Percentiles rank a stretch among this genome's conserved stretches.
phyloP scores from a whole-genome alignment of 2,797 vertebrate genomes.

The Sebastes taczanowskii region DNA sequence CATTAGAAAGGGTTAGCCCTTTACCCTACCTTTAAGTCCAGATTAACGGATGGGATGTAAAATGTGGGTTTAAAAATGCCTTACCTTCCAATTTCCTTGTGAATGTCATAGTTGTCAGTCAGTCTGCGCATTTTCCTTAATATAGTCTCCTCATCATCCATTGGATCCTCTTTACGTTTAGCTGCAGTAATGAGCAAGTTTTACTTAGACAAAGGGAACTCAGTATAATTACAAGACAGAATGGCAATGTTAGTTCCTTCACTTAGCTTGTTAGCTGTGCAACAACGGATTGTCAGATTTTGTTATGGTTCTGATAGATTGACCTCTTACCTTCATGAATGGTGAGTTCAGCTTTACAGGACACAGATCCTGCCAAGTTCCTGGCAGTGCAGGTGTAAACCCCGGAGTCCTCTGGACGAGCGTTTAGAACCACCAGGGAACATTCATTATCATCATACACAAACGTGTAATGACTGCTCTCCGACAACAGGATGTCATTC shows the following conservation, averaged over 20 bases:
- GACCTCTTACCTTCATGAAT: slow-evolving; percentile 85
- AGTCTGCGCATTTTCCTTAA: slow-evolving; percentile 87
- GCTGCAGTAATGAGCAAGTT: slow-evolving; percentile 50
- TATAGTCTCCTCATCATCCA: slow-evolving; percentile 86
- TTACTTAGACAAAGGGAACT: background rate
- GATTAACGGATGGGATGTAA: background rate
- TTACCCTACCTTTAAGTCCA: too few species aligned
- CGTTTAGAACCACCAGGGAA: slow-evolving; percentile 92
- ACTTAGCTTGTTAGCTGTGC: background rate
- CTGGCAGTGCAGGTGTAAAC: slow-evolving; percentile 95
- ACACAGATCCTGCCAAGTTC: slow-evolving; percentile 93
- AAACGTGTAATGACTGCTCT: slow-evolving; percentile 94
- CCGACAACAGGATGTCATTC: slow-evolving; percentile 89
- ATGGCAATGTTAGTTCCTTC: background rate
- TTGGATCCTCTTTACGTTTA: slow-evolving; percentile 77
- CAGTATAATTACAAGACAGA: background rate
- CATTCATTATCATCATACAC: slow-evolving; percentile 97
- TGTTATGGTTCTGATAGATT: background rate
- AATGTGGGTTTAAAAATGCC: background rate
- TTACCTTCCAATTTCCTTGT: slow-evolving; percentile 95
- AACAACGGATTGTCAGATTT: background rate
- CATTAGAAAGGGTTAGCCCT: too few species aligned
- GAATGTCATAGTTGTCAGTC: slow-evolving; percentile 92
- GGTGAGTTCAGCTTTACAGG: slow-evolving; percentile 96
- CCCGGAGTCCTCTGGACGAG: slow-evolving; percentile 85